phyloP scores from a whole-genome alignment of 37 sponge, comb jelly and placozoan genomes.

The Aplysina aerophoba region DNA sequence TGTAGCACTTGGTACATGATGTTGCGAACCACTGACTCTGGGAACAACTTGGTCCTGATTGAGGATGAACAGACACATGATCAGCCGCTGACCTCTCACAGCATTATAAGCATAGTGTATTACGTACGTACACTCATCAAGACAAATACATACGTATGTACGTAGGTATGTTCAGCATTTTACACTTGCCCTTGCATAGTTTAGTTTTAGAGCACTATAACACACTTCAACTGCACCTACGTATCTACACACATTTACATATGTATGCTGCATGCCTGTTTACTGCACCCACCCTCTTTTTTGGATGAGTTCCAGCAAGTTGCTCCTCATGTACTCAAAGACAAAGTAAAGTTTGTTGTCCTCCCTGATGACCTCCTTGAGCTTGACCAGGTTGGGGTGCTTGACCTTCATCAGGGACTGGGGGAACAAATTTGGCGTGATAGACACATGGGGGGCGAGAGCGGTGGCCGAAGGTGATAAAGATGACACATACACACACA shows the following conservation, averaged over 20 bases:
- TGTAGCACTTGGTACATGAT: conserved; percentile 91
- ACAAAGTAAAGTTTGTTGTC: conserved; percentile 91
- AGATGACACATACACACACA: conserved; percentile 27
- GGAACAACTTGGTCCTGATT: conserved; percentile 74
- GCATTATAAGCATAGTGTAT: too few relatives aligned
- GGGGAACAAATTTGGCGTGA: neutral
- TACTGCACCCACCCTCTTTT: conserved; percentile 54
- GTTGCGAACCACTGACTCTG: conserved; percentile 88
- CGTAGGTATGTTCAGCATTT: too few relatives aligned
- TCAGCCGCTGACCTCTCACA: too few relatives aligned
- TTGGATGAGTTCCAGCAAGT: conserved; percentile 94
- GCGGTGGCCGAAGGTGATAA: too few relatives aligned
- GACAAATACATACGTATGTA: neutral
- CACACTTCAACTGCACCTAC: too few relatives aligned
- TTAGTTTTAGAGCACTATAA: too few relatives aligned
- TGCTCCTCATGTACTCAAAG: conserved; percentile 98
- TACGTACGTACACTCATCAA: neutral
- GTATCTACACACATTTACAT: too few relatives aligned
- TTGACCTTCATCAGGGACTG: conserved; percentile 94
- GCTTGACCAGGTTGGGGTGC: conserved; percentile 88
- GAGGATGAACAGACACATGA: neutral
- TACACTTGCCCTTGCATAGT: too few relatives aligned
- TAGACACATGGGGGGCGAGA: neutral
- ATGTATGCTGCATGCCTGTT: neutral
- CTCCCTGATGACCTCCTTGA: conserved; percentile 90